Percentiles rank a stretch among this genome's conserved stretches.
Conservation (phyloP, 2,888 invertebrate genomes). For the Scaptodrosophila latifasciaeformis region DNA sequence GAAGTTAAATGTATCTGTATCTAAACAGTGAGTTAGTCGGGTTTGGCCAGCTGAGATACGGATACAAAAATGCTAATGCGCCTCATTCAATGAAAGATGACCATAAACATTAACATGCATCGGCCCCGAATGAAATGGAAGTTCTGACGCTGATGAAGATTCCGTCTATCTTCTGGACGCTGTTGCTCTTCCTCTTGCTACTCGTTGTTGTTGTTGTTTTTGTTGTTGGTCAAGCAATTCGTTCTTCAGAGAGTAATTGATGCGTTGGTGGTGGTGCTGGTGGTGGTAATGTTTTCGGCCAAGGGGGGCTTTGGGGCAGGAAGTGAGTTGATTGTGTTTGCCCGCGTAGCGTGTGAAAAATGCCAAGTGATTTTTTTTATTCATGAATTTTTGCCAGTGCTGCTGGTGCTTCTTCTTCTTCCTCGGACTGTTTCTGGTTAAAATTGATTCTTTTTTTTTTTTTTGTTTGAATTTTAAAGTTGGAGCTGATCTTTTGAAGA, state of each 20-base stretch:
- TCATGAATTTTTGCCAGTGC: neutral
- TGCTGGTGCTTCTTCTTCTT: neutral
- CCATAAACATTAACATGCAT: constrained; percentile 28
- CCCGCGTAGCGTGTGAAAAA: constrained; percentile 40
- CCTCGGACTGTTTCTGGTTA: constrained; percentile 6
- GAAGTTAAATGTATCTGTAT: no score
- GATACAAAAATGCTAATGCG: constrained; percentile 31
- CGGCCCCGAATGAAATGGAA: neutral
- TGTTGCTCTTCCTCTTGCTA: no score
- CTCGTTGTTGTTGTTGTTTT: no score
- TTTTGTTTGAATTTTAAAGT: constrained; percentile 1
- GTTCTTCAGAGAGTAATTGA: no score
- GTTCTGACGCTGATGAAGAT: no score
- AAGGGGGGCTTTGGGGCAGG: neutral
- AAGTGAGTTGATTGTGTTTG: neutral
- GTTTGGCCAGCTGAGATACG: constrained; percentile 14
- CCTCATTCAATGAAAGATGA: constrained; percentile 32
- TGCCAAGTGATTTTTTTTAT: constrained; percentile 9
- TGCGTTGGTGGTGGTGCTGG: no score
- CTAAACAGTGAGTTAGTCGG: no score
- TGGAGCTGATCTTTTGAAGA: constrained; percentile 4
- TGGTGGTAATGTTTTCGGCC: no score
- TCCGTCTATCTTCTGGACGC: no score
- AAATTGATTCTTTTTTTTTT: constrained; percentile 33
- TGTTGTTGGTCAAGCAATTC: no score